Evolutionary conservation across 2,113 vertebrate genomes (phyloP).

Genomic region (Tinamus guttatus): DNA sequence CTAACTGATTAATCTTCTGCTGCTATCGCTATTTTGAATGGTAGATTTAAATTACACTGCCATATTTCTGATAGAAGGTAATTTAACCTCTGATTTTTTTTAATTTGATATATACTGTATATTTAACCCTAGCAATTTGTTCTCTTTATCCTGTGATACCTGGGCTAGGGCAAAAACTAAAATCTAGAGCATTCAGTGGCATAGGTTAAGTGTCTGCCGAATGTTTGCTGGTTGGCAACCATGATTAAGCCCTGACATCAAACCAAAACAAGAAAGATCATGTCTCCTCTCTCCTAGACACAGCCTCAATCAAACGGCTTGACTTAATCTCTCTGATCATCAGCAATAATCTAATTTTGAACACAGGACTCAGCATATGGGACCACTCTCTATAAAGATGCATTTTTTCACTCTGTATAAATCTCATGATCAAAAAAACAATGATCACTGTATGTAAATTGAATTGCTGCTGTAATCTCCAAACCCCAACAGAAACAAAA

Average conservation of each 20-base stretch:
- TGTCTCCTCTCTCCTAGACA: background rate
- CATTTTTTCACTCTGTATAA: accelerated
- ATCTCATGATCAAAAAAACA: background rate
- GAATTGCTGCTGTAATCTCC: background rate
- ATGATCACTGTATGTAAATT: accelerated
- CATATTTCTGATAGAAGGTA: background rate
- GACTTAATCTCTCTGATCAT: background rate
- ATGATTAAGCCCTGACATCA: background rate
- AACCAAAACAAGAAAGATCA: background rate
- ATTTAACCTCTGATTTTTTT: background rate
- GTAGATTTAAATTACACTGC: background rate
- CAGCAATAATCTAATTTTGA: background rate
- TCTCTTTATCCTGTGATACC: background rate
- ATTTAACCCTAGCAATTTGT: background rate
- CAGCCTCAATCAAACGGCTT: background rate
- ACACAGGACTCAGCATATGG: background rate
- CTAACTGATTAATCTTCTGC: background rate
- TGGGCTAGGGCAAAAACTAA: background rate
- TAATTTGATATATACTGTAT: background rate
- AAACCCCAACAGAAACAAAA: background rate
- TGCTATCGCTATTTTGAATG: background rate
- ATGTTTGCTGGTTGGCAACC: background rate
- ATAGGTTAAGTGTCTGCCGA: background rate
- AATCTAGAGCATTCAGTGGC: background rate
- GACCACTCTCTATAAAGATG: background rate